Base-by-base conservation (phyloP, 2,888 invertebrate species). In the Apotomis capreana region DNA sequence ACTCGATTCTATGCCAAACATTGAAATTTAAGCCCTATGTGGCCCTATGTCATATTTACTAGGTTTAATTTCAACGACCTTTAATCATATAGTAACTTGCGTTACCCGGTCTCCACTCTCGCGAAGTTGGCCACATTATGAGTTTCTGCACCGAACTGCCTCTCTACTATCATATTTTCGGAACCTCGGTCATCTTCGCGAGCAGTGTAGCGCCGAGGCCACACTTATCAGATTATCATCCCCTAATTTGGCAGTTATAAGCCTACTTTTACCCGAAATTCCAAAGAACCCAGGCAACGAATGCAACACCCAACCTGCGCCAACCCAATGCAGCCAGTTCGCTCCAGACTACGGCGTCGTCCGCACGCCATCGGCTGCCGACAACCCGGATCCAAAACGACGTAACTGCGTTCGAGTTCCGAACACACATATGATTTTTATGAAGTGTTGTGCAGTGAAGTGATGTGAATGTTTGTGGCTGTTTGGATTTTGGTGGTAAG, bases 361-460 rank as follows among this genome's bases (percentile, higher is more conserved):
- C 15, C n/a, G 55, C 13, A 64, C 64, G 64, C 54, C 15, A 26
- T 64, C 44, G 4, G 12, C 55, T 3, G 44, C 54, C 40, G 12
- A 40, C 15, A 40, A 55, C 12, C 3, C 49, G 37, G 12, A 37
- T 6, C 37, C 10, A 36, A 58, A 37, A 58, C 36, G 58, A 37
- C 58, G 36, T 58, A 55, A 10, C 49, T 49, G 12, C 26, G 8
- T 57, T 15, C 37, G 5, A 51, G 12, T 63, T 63, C 49, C 12
- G 49, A 49, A 49, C 49, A 2, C 49, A 10, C 49, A 64, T 37
- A 37, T 10, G 58, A 44, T 55, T 55, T 63, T 54, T 54, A 3
- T 54, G 55, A 15, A 26, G 52, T 63, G 63, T 36, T 54, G 54
- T 64, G 64, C 12, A 44, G 64, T 64, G 64, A 44, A 55, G 54